Conservation (phyloP, 2,888 invertebrate genomes). For the Meteorus cinctellus region DNA sequence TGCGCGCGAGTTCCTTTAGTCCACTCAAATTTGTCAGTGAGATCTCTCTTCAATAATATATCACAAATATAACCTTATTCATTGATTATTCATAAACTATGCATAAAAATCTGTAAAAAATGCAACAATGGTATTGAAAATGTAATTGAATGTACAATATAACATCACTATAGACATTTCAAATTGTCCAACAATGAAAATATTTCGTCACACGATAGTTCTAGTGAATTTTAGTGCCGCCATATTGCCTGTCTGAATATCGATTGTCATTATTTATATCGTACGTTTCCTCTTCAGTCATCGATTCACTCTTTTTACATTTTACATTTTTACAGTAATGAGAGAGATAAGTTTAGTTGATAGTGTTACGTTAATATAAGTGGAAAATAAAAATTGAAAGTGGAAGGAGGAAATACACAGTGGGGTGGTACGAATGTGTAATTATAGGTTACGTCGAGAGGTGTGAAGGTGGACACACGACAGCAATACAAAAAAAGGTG, state of each 20-base stretch:
- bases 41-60: neutral
- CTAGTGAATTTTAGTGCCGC: constrained; percentile 61
- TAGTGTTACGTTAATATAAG: constrained; percentile 59
- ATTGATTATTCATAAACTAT: neutral
- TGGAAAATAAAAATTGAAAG: neutral
- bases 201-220: neutral
- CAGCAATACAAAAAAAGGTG: constrained; percentile 49
- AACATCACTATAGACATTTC: neutral
- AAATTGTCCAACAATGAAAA: neutral
- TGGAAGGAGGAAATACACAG: neutral
- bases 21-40: neutral
- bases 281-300: constrained; percentile 73
- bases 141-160: neutral
- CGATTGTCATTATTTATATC: constrained; percentile 74
- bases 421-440: constrained; percentile 42
- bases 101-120: neutral
- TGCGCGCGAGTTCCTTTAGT: neutral
- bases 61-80: neutral
- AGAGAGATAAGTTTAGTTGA: constrained; percentile 66
- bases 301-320: constrained; percentile 73
- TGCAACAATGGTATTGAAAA: neutral
- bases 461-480: constrained; percentile 43
- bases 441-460: constrained; percentile 49
- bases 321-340: constrained; percentile 72
- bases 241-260: constrained; percentile 65